Percentiles rank a stretch among this genome's conserved stretches.
Evolutionary conservation across 2,113 vertebrate genomes (phyloP).

Genomic region (Rhinichthys klamathensis): DNA sequence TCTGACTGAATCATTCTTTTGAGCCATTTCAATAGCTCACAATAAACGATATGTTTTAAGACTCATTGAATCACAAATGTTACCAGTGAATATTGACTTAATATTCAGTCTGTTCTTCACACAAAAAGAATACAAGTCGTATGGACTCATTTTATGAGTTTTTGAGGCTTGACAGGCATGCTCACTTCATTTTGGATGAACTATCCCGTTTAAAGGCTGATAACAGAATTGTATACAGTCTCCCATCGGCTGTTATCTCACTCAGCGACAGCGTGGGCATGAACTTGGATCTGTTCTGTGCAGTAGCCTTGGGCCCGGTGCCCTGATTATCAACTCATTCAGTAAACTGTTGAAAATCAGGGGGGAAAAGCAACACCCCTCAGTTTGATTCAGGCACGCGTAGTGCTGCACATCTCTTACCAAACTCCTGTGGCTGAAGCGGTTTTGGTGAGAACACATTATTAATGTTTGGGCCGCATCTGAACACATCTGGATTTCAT

Average conservation of each 20-base stretch:
- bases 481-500: slow-evolving; percentile 78
- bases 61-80: background rate
- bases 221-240: background rate
- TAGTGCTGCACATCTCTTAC: background rate
- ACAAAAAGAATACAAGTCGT: background rate
- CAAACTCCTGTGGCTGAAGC: slow-evolving; percentile 57
- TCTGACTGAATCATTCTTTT: background rate
- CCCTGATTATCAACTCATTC: background rate
- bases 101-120: background rate
- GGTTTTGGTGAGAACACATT: slow-evolving; percentile 71
- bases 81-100: background rate
- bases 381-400: background rate
- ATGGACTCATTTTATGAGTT: background rate
- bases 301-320: slow-evolving; percentile 2
- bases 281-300: background rate
- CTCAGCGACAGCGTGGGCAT: background rate
- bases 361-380: background rate
- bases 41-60: background rate
- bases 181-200: background rate
- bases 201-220: background rate
- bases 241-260: background rate
- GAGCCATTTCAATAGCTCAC: background rate
- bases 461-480: slow-evolving; percentile 74
- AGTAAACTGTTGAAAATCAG: slow-evolving; percentile 21
- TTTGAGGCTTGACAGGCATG: background rate